Evolutionary conservation across 2,888 invertebrate genomes (phyloP).

Genomic region (Melolontha melolontha): DNA sequence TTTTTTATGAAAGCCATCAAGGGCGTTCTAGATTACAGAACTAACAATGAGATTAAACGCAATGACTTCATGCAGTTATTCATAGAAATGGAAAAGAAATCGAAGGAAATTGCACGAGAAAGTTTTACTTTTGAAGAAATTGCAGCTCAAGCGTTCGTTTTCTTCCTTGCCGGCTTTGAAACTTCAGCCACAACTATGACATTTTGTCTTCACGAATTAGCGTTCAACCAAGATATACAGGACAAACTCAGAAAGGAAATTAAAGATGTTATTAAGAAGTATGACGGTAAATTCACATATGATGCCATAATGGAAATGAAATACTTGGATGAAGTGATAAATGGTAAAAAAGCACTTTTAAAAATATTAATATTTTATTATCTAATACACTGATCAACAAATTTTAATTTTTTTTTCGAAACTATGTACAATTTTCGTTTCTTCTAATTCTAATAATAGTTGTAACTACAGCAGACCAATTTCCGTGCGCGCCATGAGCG

Average conservation of each 20-base stretch:
- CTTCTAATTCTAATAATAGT: too few relatives aligned
- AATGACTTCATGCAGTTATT: conserved; percentile 61
- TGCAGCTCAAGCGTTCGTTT: conserved; percentile 60
- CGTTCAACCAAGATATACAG: conserved; percentile 62
- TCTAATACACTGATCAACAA: too few relatives aligned
- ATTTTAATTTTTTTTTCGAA: too few relatives aligned
- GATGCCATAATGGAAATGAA: conserved; percentile 64
- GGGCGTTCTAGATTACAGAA: conserved; percentile 53
- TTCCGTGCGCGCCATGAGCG: too few relatives aligned
- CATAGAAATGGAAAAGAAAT: conserved; percentile 50
- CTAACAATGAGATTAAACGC: conserved; percentile 48
- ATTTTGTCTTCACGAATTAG: conserved; percentile 61
- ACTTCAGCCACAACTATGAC: conserved; percentile 63
- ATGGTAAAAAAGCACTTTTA: conserved; percentile 58
- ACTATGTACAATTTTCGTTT: too few relatives aligned
- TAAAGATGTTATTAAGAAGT: conserved; percentile 52
- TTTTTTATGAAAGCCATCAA: conserved; percentile 30
- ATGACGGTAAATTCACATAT: conserved; percentile 60
- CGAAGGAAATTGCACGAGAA: conserved; percentile 12
- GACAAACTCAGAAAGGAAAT: conserved; percentile 63
- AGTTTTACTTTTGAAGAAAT: conserved; percentile 47
- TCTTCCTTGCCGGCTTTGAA: conserved; percentile 65
- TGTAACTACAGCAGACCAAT: too few relatives aligned
- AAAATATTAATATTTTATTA: too few relatives aligned
- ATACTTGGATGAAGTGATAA: conserved; percentile 64